Conservation (phyloP, 2,888 invertebrate species). For the Xestia ashworthii region DNA sequence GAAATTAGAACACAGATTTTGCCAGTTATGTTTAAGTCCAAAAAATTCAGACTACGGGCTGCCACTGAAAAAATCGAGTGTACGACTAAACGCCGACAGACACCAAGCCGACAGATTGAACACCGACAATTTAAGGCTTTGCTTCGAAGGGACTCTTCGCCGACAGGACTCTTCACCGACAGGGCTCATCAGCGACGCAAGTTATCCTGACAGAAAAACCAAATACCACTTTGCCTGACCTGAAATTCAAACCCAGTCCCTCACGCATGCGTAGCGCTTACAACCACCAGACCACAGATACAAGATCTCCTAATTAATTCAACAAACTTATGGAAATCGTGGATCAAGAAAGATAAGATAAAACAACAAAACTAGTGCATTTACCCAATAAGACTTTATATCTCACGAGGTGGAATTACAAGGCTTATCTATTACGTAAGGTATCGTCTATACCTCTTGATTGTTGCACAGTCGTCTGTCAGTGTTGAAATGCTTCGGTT, state of each 20-base stretch:
- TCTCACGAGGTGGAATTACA: background rate
- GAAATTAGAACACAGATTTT: background rate
- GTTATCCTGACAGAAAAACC: background rate
- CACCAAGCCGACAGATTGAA: too few species aligned
- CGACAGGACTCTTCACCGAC: too few species aligned
- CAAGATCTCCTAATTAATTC: slow-evolving; percentile 7
- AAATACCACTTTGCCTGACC: background rate
- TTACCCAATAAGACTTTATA: slow-evolving; percentile 18
- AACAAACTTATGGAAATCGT: background rate
- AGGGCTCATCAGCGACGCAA: too few species aligned
- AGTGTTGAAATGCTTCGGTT: slow-evolving; percentile 51
- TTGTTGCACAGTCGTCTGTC: slow-evolving; percentile 20
- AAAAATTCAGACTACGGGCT: background rate
- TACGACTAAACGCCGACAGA: too few species aligned
- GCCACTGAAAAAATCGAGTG: background rate
- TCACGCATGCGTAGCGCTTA: background rate
- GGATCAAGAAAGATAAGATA: slow-evolving; percentile 37
- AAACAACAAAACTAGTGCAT: slow-evolving; percentile 11
- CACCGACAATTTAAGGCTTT: too few species aligned
- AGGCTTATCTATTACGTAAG: slow-evolving; percentile 34
- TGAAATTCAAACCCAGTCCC: background rate
- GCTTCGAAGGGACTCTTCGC: too few species aligned
- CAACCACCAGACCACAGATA: background rate
- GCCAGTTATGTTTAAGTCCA: background rate
- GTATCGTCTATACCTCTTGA: slow-evolving; percentile 1